Percentiles rank a stretch among this genome's conserved stretches.
These are phyloP conservation scores for Musca domestica DNA, from an alignment of 1,140 invertebrate genomes.

Conservation along the genomic window DNA sequence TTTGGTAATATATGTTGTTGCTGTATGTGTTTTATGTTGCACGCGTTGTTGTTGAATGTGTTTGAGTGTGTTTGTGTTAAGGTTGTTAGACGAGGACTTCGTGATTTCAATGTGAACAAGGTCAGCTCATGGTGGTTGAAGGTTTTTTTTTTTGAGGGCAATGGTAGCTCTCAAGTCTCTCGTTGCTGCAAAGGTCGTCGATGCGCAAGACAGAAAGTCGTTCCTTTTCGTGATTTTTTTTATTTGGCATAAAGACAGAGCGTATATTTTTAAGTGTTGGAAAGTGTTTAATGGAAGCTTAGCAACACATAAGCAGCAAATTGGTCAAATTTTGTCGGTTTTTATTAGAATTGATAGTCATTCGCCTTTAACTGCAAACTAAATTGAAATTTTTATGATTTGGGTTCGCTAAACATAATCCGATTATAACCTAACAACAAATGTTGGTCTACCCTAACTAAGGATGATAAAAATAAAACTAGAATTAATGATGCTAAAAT, in stretches of 20 bases:
- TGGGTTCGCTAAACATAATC: too few species aligned
- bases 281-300: background rate
- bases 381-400: too few species aligned
- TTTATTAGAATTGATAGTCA: too few species aligned
- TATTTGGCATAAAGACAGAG: background rate
- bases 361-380: too few species aligned
- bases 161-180: background rate
- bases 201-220: background rate
- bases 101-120: slow-evolving; percentile 19
- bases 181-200: background rate
- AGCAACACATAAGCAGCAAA: too few species aligned
- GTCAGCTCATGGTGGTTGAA: slow-evolving; percentile 5
- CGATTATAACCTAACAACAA: too few species aligned
- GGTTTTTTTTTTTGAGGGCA: background rate
- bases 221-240: background rate
- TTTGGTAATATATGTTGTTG: background rate
- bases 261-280: background rate
- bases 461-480: too few species aligned
- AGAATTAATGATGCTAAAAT: too few species aligned
- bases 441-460: too few species aligned
- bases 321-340: too few species aligned
- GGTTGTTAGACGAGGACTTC: slow-evolving; percentile 1
- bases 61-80: background rate
- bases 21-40: background rate
- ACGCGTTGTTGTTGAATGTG: background rate